Evolutionary conservation across 2,113 vertebrate species (phyloP).

Genomic region (Tenrec ecaudatus): DNA sequence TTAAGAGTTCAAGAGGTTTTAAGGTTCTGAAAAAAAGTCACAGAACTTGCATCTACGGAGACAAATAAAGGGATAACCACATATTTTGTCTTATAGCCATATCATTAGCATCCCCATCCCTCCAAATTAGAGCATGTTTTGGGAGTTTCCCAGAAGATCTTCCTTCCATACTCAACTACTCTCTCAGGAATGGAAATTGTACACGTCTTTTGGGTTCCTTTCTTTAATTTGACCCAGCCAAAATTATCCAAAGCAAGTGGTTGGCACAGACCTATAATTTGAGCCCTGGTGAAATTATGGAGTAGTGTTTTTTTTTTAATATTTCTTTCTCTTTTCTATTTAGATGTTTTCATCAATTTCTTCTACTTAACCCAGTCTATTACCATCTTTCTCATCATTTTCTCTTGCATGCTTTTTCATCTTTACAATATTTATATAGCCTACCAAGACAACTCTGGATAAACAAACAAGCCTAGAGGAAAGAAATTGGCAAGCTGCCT

Average conservation of each 20-base stretch:
- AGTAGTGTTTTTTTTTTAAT: background rate
- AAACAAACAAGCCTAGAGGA: slow-evolving; percentile 52
- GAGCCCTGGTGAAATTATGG: background rate
- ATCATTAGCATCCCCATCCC: background rate
- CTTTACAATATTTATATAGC: slow-evolving; percentile 45
- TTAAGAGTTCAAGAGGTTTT: background rate
- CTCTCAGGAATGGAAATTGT: background rate
- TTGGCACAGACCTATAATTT: slow-evolving; percentile 7
- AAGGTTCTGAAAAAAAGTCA: background rate
- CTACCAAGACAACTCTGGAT: slow-evolving; percentile 34
- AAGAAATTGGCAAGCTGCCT: slow-evolving; percentile 47
- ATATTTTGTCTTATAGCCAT: background rate
- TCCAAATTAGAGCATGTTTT: slow-evolving; percentile 27
- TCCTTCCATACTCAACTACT: background rate
- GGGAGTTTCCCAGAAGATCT: background rate
- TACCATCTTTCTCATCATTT: slow-evolving; percentile 22
- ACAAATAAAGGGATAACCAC: background rate
- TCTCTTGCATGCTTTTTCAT: background rate
- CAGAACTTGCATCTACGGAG: background rate
- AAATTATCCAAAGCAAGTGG: background rate
- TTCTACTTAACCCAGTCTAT: background rate
- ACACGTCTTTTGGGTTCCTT: background rate
- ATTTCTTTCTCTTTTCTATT: background rate
- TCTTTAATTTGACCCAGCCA: background rate
- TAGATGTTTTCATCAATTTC: slow-evolving; percentile 23